Base-by-base conservation (phyloP, 1,140 invertebrate species). In the Caenorhabditis remanei region DNA sequence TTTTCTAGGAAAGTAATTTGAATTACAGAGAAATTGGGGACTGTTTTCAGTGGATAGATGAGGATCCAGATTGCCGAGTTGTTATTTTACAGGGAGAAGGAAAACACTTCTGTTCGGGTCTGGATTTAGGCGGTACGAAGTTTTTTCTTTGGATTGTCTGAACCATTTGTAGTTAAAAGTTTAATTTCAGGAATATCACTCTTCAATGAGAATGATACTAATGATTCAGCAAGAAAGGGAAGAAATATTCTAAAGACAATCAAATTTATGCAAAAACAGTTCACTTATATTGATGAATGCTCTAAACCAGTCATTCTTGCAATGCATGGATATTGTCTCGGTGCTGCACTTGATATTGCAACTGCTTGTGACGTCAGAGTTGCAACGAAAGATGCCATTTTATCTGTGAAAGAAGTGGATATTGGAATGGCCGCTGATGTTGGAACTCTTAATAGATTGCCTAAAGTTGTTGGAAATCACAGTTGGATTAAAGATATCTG, bases 351-450 rank as follows among this genome's bases (percentile, higher is more conserved):
- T n/a, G 87, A 88, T 41, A 79, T 88, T n/a, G 67, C 75, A 48
- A 56, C 87, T 19, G 87, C 87, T 21, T 88, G 87, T 83, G 87
- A 88, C 53, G 86, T 88, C 14, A 24, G 87, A 56, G 46, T 67
- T 43, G 67, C 85, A 19, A 82, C 87, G 9, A 85, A 85, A 61
- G 87, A 88, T n/a, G 84, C 87, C n/a, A 13, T 82, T 11, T 67
- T 88, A n/a, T 88, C 87, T 46, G 75, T 88, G 7, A 88, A 85
- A 53, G 93, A 94, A 90, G 91, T 94, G 6, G 93, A 94, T 82
- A 87, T 94, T 85, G 97, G 97, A 2, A 94, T 99, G 93, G 96
- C 97, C 67, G 97, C 97, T 75, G 98, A 99, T 94, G 95, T 99
- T 50, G 98, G 98, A 41, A 95, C 95, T 3, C 93, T 99, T 48